Conservation (phyloP, 2,888 invertebrate species). For the Alcis repandata region DNA sequence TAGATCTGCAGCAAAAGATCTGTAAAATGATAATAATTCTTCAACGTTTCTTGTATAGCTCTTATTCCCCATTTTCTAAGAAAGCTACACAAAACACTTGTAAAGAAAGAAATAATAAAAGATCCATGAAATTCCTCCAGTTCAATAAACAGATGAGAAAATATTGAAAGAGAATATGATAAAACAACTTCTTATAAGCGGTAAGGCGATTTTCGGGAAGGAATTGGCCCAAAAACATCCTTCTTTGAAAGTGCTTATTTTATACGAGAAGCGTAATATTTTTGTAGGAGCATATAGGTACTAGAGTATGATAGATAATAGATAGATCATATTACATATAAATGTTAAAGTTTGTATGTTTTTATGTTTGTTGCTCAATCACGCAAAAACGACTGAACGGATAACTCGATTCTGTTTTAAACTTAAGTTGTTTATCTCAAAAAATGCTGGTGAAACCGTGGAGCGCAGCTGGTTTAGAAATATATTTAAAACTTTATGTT, state of each 20-base stretch:
- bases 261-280: slow-evolving; percentile 36
- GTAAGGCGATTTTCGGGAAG: slow-evolving; percentile 36
- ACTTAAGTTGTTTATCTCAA: too few relatives aligned
- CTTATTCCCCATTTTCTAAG: neutral
- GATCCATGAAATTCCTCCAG: slow-evolving; percentile 24
- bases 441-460: too few relatives aligned
- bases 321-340: too few relatives aligned
- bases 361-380: too few relatives aligned
- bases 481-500: too few relatives aligned
- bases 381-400: too few relatives aligned
- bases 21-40: neutral
- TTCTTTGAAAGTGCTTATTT: slow-evolving; percentile 39
- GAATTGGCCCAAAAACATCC: slow-evolving; percentile 38
- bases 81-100: slow-evolving; percentile 20
- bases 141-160: slow-evolving; percentile 35
- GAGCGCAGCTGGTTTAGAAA: too few relatives aligned
- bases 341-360: too few relatives aligned
- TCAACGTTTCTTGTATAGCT: neutral
- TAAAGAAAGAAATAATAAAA: slow-evolving; percentile 2
- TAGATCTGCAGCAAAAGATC: neutral
- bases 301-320: slow-evolving; percentile 36
- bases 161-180: slow-evolving; percentile 40
- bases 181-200: slow-evolving; percentile 43
- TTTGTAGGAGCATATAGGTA: slow-evolving; percentile 30
- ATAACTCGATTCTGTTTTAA: too few relatives aligned